phyloP scores from a whole-genome alignment of 2,113 vertebrate genomes.

The Indicator indicator region DNA sequence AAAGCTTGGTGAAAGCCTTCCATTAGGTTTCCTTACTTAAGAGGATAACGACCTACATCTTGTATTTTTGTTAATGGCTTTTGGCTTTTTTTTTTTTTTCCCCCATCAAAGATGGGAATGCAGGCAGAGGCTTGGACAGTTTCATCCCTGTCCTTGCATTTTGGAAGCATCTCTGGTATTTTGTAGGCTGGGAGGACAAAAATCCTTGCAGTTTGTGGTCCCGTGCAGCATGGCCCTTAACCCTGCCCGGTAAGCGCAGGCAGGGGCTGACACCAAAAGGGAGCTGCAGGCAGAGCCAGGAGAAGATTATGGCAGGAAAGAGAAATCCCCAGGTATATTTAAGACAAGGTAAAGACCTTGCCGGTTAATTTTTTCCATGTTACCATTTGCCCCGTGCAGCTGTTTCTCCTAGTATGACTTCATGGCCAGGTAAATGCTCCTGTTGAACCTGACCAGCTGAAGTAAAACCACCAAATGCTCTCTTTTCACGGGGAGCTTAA shows the following conservation, averaged over 20 bases:
- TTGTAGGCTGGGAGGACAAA: not conserved
- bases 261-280: not conserved
- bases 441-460: not conserved
- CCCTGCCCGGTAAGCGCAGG: not conserved
- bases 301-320: conserved; percentile 19
- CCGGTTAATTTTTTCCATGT: not conserved
- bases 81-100: not conserved
- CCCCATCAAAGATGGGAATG: not conserved
- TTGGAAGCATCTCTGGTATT: not conserved
- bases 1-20: not conserved
- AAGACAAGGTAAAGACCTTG: not conserved
- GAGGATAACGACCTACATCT: accelerated
- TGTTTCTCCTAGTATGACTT: not conserved
- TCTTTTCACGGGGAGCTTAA: not conserved
- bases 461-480: not conserved
- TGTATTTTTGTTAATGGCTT: not conserved
- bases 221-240: not conserved
- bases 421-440: not conserved
- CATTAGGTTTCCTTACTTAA: not conserved
- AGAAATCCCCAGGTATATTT: not conserved
- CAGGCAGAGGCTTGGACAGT: not conserved
- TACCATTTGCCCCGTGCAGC: not conserved
- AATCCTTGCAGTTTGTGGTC: not conserved
- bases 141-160: not conserved
- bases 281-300: not conserved